Conservation (phyloP, 2,113 vertebrate genomes). For the Pandion haliaetus region DNA sequence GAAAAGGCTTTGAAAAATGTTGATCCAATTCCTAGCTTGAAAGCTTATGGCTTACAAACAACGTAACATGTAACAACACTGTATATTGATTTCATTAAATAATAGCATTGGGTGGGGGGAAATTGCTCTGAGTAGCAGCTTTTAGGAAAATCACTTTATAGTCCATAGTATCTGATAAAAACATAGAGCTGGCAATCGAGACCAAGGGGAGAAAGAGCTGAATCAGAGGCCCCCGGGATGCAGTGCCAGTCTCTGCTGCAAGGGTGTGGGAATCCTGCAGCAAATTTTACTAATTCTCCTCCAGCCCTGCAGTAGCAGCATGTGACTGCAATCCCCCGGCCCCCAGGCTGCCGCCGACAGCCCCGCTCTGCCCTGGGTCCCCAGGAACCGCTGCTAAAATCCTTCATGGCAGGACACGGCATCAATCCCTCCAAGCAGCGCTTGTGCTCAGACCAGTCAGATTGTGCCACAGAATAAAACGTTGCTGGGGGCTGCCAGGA, state of each 20-base stretch:
- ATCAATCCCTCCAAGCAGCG: neutral
- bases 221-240: constrained; percentile 15
- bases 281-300: constrained; percentile 55
- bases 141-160: constrained; percentile 45
- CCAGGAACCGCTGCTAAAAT: neutral
- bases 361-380: neutral
- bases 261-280: constrained; percentile 44
- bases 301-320: constrained; percentile 39
- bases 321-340: constrained; percentile 3
- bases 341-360: neutral
- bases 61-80: neutral
- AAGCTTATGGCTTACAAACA: constrained; percentile 41
- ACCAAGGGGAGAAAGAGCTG: constrained; percentile 33
- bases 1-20: constrained; percentile 48
- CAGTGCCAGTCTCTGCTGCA: constrained; percentile 15
- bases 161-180: neutral
- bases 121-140: neutral
- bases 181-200: neutral
- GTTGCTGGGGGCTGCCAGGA: neutral
- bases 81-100: constrained; percentile 57
- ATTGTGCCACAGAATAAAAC: neutral
- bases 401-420: neutral
- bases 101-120: neutral
- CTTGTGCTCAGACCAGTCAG: neutral
- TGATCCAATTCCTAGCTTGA: constrained; percentile 17